Evolutionary conservation across 2,888 invertebrate species (phyloP).

Genomic region (Pyrrhosoma nymphula): DNA sequence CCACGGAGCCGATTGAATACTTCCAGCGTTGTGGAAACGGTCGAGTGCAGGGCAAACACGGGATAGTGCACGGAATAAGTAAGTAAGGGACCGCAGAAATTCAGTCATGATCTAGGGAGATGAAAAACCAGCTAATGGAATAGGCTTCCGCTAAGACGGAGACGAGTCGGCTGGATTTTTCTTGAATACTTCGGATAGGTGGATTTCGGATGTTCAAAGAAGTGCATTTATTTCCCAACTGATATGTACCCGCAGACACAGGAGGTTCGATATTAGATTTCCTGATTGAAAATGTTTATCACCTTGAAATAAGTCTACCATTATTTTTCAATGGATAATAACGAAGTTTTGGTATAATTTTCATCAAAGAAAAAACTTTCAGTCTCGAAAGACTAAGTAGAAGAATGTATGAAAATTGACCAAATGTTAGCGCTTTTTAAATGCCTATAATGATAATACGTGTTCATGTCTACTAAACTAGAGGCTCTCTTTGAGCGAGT

Average conservation of each 20-base stretch:
- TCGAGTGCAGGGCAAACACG: constrained; percentile 46
- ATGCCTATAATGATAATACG: too few relatives aligned
- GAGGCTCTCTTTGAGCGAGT: too few relatives aligned
- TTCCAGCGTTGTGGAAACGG: background rate
- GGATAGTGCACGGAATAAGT: background rate
- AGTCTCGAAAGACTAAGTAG: too few relatives aligned
- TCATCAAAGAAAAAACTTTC: too few relatives aligned
- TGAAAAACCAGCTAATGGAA: background rate
- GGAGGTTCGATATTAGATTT: too few relatives aligned
- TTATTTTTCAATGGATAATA: too few relatives aligned
- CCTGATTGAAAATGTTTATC: background rate
- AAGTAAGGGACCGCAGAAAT: background rate
- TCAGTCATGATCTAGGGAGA: background rate
- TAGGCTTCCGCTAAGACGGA: background rate
- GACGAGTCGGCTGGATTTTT: background rate
- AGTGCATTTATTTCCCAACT: background rate
- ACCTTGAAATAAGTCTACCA: background rate
- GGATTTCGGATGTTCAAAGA: background rate
- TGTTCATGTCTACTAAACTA: too few relatives aligned
- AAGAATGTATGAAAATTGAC: too few relatives aligned
- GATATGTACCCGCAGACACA: background rate
- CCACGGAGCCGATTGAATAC: background rate
- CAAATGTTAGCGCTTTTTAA: too few relatives aligned
- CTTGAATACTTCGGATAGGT: background rate
- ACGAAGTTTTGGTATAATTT: too few relatives aligned